phyloP scores from a whole-genome alignment of 2,888 invertebrate species.

The Lepidocyrtoides sp. region DNA sequence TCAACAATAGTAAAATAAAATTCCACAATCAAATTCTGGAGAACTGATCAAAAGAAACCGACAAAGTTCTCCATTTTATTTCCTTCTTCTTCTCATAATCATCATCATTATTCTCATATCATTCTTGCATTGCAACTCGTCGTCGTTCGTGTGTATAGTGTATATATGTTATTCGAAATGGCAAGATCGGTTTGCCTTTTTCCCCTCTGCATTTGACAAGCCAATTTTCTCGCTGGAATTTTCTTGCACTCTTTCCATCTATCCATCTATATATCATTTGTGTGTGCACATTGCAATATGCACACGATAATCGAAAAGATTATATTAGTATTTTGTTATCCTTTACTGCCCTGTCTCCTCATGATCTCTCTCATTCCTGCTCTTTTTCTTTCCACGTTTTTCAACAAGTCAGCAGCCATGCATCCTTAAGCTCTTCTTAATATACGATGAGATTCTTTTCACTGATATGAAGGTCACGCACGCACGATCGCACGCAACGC shows the following conservation, averaged over 20 bases:
- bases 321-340: not conserved
- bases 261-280: not conserved
- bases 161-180: constrained; percentile 36
- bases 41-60: constrained; percentile 26
- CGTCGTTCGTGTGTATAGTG: too few relatives aligned
- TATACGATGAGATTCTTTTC: constrained; percentile 20
- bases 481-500: constrained; percentile 51
- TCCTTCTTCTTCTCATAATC: not conserved
- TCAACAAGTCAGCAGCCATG: constrained; percentile 31
- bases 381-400: not conserved
- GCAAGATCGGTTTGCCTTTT: not conserved
- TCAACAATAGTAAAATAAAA: not conserved
- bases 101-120: constrained; percentile 6
- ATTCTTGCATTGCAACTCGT: not conserved
- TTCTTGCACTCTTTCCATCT: not conserved
- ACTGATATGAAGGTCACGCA: constrained; percentile 61
- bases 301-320: constrained; percentile 11
- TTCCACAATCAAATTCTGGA: not conserved
- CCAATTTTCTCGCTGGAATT: constrained; percentile 40
- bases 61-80: not conserved
- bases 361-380: not conserved
- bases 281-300: not conserved
- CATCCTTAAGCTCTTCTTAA: too few relatives aligned
- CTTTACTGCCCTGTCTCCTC: not conserved
- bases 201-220: constrained; percentile 5